Evolutionary conservation across 2,888 invertebrate species (phyloP).

Genomic region (Heliconius erato): DNA sequence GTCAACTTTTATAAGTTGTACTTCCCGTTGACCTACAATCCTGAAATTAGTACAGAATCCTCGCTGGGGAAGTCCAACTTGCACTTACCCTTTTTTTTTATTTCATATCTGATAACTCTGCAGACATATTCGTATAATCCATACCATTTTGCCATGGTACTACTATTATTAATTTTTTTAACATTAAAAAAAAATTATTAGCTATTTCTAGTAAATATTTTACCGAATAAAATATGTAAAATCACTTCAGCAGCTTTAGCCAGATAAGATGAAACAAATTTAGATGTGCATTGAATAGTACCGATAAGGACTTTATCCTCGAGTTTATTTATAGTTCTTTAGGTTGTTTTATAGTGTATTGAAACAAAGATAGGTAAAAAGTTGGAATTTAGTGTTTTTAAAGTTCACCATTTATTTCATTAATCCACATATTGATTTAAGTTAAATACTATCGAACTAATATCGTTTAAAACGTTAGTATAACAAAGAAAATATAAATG

Average conservation of each 20-base stretch:
- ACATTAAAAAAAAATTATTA: too few relatives aligned
- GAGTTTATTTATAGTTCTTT: conserved; percentile 40
- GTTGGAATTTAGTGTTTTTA: conserved; percentile 7
- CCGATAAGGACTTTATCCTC: conserved; percentile 24
- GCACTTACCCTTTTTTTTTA: too few relatives aligned
- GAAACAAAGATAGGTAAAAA: conserved; percentile 28
- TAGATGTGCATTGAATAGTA: conserved; percentile 21
- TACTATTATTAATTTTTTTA: too few relatives aligned
- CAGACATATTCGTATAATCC: too few relatives aligned
- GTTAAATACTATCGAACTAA: neutral
- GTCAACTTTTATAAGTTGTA: too few relatives aligned
- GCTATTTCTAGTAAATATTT: neutral
- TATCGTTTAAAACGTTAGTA: too few relatives aligned
- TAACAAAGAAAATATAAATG: neutral
- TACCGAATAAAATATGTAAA: conserved; percentile 5
- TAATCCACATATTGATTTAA: conserved; percentile 7
- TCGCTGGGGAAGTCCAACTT: too few relatives aligned
- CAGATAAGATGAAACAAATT: conserved; percentile 14
- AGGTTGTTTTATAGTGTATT: conserved; percentile 40
- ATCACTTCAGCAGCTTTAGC: conserved; percentile 20
- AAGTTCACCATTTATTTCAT: conserved; percentile 7
- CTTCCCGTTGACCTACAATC: too few relatives aligned
- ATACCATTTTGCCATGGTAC: too few relatives aligned
- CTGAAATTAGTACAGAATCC: too few relatives aligned
- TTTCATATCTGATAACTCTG: too few relatives aligned